Conservation (phyloP, 2,113 vertebrate species). For the Lutjanus erythropterus region DNA sequence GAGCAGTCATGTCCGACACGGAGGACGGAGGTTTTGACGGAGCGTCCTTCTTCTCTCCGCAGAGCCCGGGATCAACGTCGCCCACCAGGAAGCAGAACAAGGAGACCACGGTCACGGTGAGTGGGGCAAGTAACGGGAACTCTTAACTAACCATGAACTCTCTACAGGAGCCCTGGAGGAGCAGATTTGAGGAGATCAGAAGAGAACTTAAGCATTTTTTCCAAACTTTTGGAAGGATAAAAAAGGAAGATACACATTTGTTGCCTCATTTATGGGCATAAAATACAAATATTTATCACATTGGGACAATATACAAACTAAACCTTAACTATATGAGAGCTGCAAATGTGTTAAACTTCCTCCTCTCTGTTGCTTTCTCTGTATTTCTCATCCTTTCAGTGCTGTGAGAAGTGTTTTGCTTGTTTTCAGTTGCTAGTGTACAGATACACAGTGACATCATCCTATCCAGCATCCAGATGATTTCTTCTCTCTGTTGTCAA, state of each 20-base stretch:
- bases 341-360: slow-evolving; percentile 1
- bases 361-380: slow-evolving; percentile 2
- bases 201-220: not conserved
- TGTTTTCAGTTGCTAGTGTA: slow-evolving; percentile 44
- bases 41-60: slow-evolving; percentile 84
- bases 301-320: not conserved
- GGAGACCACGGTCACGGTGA: slow-evolving; percentile 90
- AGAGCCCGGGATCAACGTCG: slow-evolving; percentile 89
- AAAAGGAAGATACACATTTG: not conserved
- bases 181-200: not conserved
- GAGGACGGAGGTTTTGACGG: slow-evolving; percentile 83
- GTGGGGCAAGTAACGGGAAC: slow-evolving; percentile 66
- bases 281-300: not conserved
- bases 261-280: not conserved
- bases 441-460: slow-evolving; percentile 56
- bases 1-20: slow-evolving; percentile 77
- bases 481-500: slow-evolving; percentile 25
- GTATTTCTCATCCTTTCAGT: not conserved
- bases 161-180: not conserved
- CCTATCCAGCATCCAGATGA: slow-evolving; percentile 31
- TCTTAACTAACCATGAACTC: slow-evolving; percentile 27
- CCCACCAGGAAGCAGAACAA: slow-evolving; percentile 88
- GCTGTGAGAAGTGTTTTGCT: slow-evolving; percentile 13
- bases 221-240: not conserved
- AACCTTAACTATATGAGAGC: not conserved